phyloP scores from a whole-genome alignment of 1,140 invertebrate genomes.

The Nylanderia fulva region DNA sequence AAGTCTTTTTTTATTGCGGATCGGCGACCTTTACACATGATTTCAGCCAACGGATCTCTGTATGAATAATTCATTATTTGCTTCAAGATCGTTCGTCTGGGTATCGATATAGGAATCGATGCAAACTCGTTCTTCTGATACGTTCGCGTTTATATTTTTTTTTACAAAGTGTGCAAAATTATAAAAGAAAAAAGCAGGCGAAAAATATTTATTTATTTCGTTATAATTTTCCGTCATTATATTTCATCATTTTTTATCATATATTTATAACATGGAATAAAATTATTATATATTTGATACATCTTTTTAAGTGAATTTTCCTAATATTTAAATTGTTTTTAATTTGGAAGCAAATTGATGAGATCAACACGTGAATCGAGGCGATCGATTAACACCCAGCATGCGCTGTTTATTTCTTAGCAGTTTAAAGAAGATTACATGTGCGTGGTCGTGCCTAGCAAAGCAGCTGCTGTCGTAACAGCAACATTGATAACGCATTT shows the following conservation, averaged over 20 bases:
- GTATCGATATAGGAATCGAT: slow-evolving; percentile 1
- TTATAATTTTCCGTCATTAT: not conserved
- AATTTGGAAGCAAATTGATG: slow-evolving; percentile 11
- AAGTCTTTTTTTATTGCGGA: not conserved
- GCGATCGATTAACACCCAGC: slow-evolving; percentile 22
- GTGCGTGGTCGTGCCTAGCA: slow-evolving; percentile 25
- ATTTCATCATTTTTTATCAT: not conserved
- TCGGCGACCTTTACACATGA: slow-evolving; percentile 24
- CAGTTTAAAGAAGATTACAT: slow-evolving; percentile 55
- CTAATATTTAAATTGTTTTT: slow-evolving; percentile 12
- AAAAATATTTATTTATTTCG: slow-evolving; percentile 15
- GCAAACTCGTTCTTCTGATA: slow-evolving; percentile 9
- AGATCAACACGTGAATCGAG: not conserved
- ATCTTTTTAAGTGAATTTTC: not conserved
- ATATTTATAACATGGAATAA: no score
- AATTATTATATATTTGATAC: no score
- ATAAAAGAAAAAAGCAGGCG: not conserved
- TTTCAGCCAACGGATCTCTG: slow-evolving; percentile 14
- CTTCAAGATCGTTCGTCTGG: slow-evolving; percentile 39
- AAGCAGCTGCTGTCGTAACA: slow-evolving; percentile 62
- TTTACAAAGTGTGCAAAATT: not conserved
- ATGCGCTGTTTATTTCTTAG: not conserved
- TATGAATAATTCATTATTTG: slow-evolving; percentile 47
- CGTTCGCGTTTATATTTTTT: slow-evolving; percentile 16
- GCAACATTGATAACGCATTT: slow-evolving; percentile 69